Percentiles rank a stretch among this genome's conserved stretches.
phyloP scores from a whole-genome alignment of 2,888 invertebrate genomes.

The Linyphia triangularis region DNA sequence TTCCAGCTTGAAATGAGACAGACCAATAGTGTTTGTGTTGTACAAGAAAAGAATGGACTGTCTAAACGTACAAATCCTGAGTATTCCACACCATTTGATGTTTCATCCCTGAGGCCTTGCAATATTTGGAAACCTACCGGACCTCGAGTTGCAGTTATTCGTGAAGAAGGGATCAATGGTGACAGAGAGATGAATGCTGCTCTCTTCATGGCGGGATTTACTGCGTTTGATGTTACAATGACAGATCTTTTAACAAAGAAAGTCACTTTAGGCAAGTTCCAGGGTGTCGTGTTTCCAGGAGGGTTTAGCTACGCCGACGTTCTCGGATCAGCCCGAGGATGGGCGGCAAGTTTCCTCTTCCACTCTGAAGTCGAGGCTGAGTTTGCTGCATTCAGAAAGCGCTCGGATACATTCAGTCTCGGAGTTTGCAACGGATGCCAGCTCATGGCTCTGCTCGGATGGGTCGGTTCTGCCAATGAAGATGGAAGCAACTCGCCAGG shows the following conservation, averaged over 20 bases:
- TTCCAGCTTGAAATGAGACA: conserved; percentile 92
- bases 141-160: conserved; percentile 91
- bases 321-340: conserved; percentile 96
- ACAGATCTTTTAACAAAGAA: conserved; percentile 88
- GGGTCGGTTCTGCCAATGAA: conserved; percentile 84
- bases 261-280: conserved; percentile 89
- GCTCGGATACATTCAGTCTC: conserved; percentile 91
- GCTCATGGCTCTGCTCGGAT: conserved; percentile 94
- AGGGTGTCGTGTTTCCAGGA: conserved; percentile 95
- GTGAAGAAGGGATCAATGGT: conserved; percentile 98
- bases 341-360: conserved; percentile 92
- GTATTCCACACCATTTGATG: conserved; percentile 85
- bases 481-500: conserved; percentile 64
- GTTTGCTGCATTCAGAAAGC: conserved; percentile 86
- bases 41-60: conserved; percentile 88
- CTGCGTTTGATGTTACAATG: conserved; percentile 97
- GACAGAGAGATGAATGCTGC: conserved; percentile 97
- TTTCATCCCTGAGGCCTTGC: background rate
- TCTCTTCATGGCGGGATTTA: conserved; percentile 89
- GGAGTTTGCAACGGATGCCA: conserved; percentile 99
- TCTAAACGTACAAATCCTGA: conserved; percentile 85
- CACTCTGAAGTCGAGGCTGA: conserved; percentile 87
- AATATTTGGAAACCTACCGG: conserved; percentile 38
- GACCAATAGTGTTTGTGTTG: conserved; percentile 88
- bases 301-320: conserved; percentile 99